Conservation (phyloP, 2,888 invertebrate species). For the Danaus chrysippus region DNA sequence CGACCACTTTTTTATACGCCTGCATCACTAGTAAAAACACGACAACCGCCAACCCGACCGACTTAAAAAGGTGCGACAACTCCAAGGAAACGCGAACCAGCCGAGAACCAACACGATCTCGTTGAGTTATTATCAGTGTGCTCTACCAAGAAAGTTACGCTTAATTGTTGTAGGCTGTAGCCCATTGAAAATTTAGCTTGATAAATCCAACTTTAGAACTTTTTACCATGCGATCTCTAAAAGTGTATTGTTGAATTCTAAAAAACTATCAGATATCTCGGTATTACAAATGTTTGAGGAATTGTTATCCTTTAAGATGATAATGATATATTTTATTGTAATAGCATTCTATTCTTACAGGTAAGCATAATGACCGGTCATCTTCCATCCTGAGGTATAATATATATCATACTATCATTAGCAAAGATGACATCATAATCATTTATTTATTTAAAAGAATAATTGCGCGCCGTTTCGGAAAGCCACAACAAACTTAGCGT, state of each 20-base stretch:
- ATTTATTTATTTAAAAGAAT: constrained; percentile 15
- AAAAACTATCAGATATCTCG: too few relatives aligned
- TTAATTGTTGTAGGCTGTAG: constrained; percentile 32
- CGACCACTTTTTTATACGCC: constrained; percentile 75
- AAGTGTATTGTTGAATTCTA: too few relatives aligned
- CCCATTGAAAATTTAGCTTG: constrained; percentile 54
- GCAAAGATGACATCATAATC: too few relatives aligned
- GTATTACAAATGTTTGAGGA: too few relatives aligned
- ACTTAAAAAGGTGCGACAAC: constrained; percentile 59
- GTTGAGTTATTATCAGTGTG: constrained; percentile 51
- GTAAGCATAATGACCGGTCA: constrained; percentile 41
- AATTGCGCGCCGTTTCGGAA: constrained; percentile 6
- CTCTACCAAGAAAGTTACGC: constrained; percentile 62
- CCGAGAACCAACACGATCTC: constrained; percentile 48
- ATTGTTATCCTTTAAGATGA: too few relatives aligned
- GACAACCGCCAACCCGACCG: constrained; percentile 60
- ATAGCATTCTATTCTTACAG: constrained; percentile 48
- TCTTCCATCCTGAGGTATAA: too few relatives aligned
- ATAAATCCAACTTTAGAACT: constrained; percentile 33
- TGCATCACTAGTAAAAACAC: constrained; percentile 77
- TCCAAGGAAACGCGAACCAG: constrained; percentile 51
- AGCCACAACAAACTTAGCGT: constrained; percentile 47
- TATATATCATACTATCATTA: too few relatives aligned
- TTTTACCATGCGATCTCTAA: too few relatives aligned
- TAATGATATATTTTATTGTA: too few relatives aligned